These are phyloP conservation scores for Barbus barbus DNA, from an alignment of 2,113 vertebrate species.

Conservation along the genomic window DNA sequence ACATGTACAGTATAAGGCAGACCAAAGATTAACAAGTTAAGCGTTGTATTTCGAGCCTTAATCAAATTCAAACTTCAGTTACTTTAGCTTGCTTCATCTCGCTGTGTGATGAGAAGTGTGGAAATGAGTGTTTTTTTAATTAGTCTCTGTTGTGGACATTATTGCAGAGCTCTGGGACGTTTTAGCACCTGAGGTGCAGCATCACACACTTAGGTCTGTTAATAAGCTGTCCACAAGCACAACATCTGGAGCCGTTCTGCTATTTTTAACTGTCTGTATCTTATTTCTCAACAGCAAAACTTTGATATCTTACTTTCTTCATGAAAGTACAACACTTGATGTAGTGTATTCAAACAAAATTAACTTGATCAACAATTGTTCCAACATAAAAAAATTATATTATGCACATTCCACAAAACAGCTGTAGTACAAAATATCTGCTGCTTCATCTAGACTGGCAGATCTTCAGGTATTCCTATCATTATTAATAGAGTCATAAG, in stretches of 20 bases:
- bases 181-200: constrained; percentile 53
- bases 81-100: not conserved
- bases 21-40: not conserved
- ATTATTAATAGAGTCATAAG: not conserved
- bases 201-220: constrained; percentile 55
- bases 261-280: constrained; percentile 42
- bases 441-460: not conserved
- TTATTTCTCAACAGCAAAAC: constrained; percentile 27
- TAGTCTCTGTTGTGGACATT: constrained; percentile 53
- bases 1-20: not conserved
- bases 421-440: not conserved
- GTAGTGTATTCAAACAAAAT: not conserved
- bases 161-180: constrained; percentile 49
- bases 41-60: not conserved
- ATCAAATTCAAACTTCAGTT: constrained; percentile 22
- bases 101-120: constrained; percentile 24
- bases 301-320: constrained; percentile 33
- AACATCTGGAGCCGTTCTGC: constrained; percentile 59
- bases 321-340: not conserved
- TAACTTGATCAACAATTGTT: constrained; percentile 7
- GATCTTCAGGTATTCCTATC: not conserved
- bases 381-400: not conserved
- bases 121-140: constrained; percentile 53
- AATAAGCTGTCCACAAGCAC: constrained; percentile 57
- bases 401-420: not conserved